phyloP scores from a whole-genome alignment of 1,140 invertebrate species.

The Drosophila arizonae region DNA sequence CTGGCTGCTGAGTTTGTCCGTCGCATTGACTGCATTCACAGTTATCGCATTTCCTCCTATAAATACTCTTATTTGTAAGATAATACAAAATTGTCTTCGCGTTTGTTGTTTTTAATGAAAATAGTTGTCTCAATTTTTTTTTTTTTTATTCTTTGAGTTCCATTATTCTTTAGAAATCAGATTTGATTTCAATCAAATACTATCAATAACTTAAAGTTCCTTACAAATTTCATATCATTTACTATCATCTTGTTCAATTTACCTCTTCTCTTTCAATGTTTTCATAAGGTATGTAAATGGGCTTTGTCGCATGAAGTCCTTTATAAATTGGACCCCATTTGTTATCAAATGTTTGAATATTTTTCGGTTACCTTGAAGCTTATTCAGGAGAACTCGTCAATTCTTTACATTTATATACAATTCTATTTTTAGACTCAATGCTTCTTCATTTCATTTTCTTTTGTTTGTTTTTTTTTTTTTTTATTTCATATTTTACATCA shows the following conservation, averaged over 20 bases:
- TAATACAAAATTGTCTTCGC: slow-evolving; percentile 7
- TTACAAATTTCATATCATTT: neutral
- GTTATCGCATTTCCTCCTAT: slow-evolving; percentile 23
- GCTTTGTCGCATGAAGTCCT: neutral
- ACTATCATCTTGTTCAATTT: neutral
- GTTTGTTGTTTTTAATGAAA: neutral
- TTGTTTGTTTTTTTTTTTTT: too few species aligned
- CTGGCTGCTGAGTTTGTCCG: slow-evolving; percentile 20
- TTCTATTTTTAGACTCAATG: too few species aligned
- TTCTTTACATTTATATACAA: too few species aligned
- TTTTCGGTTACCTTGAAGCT: neutral
- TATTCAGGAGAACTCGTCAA: too few species aligned
- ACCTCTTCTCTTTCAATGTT: neutral
- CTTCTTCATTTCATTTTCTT: too few species aligned
- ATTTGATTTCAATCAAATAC: too few species aligned
- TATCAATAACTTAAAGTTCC: too few species aligned
- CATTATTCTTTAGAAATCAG: too few species aligned
- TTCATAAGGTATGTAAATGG: neutral
- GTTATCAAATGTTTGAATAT: neutral
- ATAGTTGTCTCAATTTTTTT: too few species aligned
- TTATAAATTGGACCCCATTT: neutral
- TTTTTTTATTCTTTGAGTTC: too few species aligned
- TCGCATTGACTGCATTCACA: slow-evolving; percentile 39
- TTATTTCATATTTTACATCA: too few species aligned
- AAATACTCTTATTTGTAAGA: slow-evolving; percentile 30